These are phyloP conservation scores for Kryphioiulus occultus DNA, from an alignment of 2,888 invertebrate genomes.

Conservation along the genomic window DNA sequence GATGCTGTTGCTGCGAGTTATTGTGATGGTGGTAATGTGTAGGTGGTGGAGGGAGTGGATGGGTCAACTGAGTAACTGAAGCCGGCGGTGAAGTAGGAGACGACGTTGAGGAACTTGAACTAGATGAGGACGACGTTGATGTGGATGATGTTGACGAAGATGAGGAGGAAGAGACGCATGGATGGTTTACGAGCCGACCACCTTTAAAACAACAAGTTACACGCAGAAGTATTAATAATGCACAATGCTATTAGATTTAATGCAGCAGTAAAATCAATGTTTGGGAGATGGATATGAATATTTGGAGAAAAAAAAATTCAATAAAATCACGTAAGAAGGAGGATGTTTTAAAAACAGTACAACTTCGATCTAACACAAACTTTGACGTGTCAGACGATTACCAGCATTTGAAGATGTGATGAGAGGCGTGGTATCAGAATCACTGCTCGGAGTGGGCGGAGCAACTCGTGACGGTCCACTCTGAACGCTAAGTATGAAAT, in stretches of 20 bases:
- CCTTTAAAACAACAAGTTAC: neutral
- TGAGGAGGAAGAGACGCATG: constrained; percentile 68
- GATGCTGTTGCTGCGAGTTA: constrained; percentile 68
- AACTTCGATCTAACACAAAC: too few relatives aligned
- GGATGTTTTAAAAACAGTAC: too few relatives aligned
- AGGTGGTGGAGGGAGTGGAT: constrained; percentile 64
- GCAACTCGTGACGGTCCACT: constrained; percentile 72
- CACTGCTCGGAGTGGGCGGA: constrained; percentile 65
- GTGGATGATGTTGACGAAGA: constrained; percentile 62
- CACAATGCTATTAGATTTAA: too few relatives aligned
- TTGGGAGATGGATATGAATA: too few relatives aligned
- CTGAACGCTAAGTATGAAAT: constrained; percentile 64
- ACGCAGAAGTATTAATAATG: too few relatives aligned
- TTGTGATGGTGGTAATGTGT: constrained; percentile 48
- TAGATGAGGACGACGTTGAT: constrained; percentile 71
- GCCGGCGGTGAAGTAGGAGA: constrained; percentile 78
- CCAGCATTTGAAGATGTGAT: constrained; percentile 48
- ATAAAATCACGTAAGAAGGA: too few relatives aligned
- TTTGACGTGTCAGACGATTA: neutral
- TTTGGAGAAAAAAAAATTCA: too few relatives aligned
- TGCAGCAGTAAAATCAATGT: too few relatives aligned
- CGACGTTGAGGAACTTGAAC: constrained; percentile 73
- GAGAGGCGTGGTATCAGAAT: constrained; percentile 54
- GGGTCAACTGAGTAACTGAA: constrained; percentile 59
- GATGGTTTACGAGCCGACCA: constrained; percentile 27